Percentiles rank a stretch among this genome's conserved stretches.
Evolutionary conservation across 2,888 invertebrate genomes (phyloP).

Genomic region (Leptarthrus brevirostris): DNA sequence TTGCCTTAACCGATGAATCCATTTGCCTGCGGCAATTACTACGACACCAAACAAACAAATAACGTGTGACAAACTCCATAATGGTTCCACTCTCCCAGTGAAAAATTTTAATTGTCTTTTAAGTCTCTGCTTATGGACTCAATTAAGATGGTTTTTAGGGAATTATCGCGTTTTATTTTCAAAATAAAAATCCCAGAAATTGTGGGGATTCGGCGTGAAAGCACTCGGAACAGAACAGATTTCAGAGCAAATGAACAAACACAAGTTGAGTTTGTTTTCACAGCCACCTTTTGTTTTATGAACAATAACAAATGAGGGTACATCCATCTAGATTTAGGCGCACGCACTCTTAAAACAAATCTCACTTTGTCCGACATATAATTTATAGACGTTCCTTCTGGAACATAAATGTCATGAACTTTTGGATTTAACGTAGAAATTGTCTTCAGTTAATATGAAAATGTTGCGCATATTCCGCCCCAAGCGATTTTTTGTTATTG

Average conservation of each 20-base stretch:
- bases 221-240: background rate
- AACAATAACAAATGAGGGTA: too few relatives aligned
- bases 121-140: background rate
- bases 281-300: too few relatives aligned
- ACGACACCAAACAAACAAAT: constrained; percentile 30
- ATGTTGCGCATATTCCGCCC: too few relatives aligned
- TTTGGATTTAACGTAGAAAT: too few relatives aligned
- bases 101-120: constrained; percentile 42
- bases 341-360: too few relatives aligned
- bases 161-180: background rate
- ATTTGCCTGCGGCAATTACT: constrained; percentile 28
- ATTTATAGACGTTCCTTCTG: too few relatives aligned
- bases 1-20: constrained; percentile 16
- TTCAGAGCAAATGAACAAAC: background rate
- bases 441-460: too few relatives aligned
- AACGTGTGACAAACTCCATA: constrained; percentile 3
- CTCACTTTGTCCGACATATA: too few relatives aligned
- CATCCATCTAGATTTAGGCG: too few relatives aligned
- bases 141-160: constrained; percentile 9
- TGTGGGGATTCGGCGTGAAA: constrained; percentile 8
- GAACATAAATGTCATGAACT: too few relatives aligned
- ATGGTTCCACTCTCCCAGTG: constrained; percentile 1
- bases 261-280: too few relatives aligned
- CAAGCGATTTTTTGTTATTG: too few relatives aligned
- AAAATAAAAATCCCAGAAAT: background rate